These are phyloP conservation scores for Echinarachnius parma DNA, from an alignment of 53 echinoderm and acorn worm species.

Conservation along the genomic window DNA sequence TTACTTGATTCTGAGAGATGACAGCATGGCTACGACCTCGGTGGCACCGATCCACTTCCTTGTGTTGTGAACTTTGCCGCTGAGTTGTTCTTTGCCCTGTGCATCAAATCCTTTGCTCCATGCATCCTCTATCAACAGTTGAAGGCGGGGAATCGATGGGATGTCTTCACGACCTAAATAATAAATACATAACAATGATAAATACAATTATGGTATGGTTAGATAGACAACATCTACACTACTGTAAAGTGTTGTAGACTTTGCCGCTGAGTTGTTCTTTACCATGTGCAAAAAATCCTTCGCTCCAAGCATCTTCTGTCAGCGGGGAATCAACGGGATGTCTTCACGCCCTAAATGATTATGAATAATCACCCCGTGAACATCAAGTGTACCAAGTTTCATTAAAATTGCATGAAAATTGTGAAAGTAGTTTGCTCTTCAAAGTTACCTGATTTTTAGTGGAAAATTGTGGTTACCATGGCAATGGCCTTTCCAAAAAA, in stretches of 20 bases:
- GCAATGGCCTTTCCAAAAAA: not conserved
- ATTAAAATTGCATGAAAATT: too few species aligned
- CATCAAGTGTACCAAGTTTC: too few species aligned
- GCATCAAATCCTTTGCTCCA: constrained; percentile 89
- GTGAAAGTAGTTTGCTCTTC: too few species aligned
- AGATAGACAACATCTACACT: too few species aligned
- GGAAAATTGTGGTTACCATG: not conserved
- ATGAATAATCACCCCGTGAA: too few species aligned
- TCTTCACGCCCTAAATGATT: too few species aligned
- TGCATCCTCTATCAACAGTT: constrained; percentile 84
- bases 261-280: constrained; percentile 75
- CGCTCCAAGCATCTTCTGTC: constrained; percentile 83
- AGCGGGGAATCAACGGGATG: constrained; percentile 84
- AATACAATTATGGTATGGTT: too few species aligned
- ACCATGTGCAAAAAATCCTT: constrained; percentile 83
- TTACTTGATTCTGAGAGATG: constrained; percentile 79
- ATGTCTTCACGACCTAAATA: constrained; percentile 75
- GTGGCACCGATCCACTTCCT: constrained; percentile 99
- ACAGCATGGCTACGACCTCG: constrained; percentile 76
- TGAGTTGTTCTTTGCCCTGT: constrained; percentile 79
- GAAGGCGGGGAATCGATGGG: constrained; percentile 81
- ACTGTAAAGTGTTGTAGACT: constrained; percentile 76
- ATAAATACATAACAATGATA: too few species aligned
- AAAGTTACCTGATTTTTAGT: too few species aligned
- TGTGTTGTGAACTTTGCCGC: constrained; percentile 69